Percentiles rank a stretch among this genome's conserved stretches.
phyloP scores from a whole-genome alignment of 2,797 vertebrate species.

The Amblyopsis hoosieri region DNA sequence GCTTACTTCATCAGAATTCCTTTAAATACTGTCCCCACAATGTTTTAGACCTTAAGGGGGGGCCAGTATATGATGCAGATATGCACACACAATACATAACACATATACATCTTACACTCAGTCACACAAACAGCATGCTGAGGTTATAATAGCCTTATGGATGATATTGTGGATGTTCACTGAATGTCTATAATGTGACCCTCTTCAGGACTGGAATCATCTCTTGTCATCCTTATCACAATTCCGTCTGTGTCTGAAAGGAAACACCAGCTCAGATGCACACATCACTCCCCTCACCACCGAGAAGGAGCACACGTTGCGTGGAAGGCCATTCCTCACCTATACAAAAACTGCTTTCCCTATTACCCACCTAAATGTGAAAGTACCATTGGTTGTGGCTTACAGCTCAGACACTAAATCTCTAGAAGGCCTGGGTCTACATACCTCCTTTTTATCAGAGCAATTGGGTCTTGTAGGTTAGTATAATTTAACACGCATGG shows the following conservation, averaged over 20 bases:
- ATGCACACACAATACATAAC: background rate
- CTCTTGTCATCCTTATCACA: conserved; percentile 71
- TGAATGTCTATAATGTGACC: background rate
- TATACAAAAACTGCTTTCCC: conserved; percentile 21
- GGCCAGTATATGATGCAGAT: background rate
- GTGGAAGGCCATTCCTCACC: conserved; percentile 20
- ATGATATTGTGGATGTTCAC: no score
- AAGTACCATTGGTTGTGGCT: conserved; percentile 63
- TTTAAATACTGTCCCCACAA: background rate
- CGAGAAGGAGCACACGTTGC: conserved; percentile 26
- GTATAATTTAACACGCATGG: conserved; percentile 10
- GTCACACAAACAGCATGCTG: no score
- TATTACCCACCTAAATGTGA: conserved; percentile 49
- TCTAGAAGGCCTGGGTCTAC: conserved; percentile 47
- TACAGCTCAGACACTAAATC: conserved; percentile 23
- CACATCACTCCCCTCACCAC: conserved; percentile 24
- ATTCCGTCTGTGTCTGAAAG: conserved; percentile 67
- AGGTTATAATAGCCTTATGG: no score
- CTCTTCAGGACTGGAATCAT: conserved; percentile 78
- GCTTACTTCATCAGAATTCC: background rate
- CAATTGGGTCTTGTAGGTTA: conserved; percentile 75
- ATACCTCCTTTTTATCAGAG: conserved; percentile 56
- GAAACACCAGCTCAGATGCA: conserved; percentile 42
- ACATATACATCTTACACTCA: background rate
- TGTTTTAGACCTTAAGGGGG: background rate